Conservation (phyloP, 1,140 invertebrate species). For the Listronotus oregonensis region DNA sequence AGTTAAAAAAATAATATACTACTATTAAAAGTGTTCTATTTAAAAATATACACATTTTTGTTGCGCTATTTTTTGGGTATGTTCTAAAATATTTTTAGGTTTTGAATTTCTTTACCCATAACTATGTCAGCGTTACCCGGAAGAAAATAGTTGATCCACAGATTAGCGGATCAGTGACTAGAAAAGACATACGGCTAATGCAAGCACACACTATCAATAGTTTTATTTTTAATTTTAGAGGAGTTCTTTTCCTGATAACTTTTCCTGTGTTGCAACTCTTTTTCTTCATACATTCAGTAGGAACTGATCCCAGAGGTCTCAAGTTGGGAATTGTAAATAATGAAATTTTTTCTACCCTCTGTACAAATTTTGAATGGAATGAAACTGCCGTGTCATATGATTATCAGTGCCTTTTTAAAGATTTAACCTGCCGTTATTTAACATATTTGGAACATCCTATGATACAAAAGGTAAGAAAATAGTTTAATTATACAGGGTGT, state of each 20-base stretch:
- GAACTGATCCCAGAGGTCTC: constrained; percentile 74
- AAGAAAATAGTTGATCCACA: too few species aligned
- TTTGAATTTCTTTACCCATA: too few species aligned
- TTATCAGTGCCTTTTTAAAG: constrained; percentile 58
- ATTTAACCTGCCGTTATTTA: constrained; percentile 66
- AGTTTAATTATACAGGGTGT: too few species aligned
- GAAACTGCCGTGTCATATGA: constrained; percentile 44
- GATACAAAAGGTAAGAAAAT: constrained; percentile 53
- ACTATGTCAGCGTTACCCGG: too few species aligned
- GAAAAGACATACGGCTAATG: too few species aligned
- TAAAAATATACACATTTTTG: too few species aligned
- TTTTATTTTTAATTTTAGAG: constrained; percentile 59
- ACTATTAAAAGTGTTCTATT: too few species aligned
- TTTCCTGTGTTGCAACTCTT: constrained; percentile 82
- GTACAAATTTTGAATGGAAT: constrained; percentile 48
- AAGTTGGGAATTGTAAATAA: constrained; percentile 77
- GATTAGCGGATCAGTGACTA: too few species aligned
- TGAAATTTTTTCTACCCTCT: constrained; percentile 61
- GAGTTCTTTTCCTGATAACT: constrained; percentile 77
- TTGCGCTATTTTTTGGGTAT: too few species aligned
- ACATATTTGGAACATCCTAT: constrained; percentile 58
- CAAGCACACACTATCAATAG: too few species aligned
- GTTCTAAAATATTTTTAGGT: too few species aligned
- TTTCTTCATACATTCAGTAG: constrained; percentile 80
- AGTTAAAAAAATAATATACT: too few species aligned